phyloP scores from a whole-genome alignment of 2,797 vertebrate species.

The Sebastolobus alascanus region DNA sequence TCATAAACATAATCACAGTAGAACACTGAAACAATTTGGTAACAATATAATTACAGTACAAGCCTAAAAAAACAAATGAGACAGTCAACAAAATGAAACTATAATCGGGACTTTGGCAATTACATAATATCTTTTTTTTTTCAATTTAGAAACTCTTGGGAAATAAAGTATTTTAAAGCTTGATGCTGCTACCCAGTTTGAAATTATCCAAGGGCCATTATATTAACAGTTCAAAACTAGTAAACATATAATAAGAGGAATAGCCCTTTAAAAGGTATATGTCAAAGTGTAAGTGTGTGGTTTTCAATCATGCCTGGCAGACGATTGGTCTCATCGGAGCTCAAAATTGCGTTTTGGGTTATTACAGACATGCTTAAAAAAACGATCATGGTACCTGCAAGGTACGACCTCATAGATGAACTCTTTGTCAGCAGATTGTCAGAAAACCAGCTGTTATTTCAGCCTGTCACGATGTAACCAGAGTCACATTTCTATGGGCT shows the following conservation, averaged over 20 bases:
- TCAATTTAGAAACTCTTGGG: slow-evolving; percentile 61
- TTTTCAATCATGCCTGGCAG: slow-evolving; percentile 60
- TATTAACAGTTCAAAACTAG: slow-evolving; percentile 72
- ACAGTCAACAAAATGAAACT: slow-evolving; percentile 70
- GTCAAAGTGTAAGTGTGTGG: slow-evolving; percentile 61
- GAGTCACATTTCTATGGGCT: slow-evolving; percentile 6
- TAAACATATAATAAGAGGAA: slow-evolving; percentile 84
- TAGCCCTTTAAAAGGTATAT: slow-evolving; percentile 87
- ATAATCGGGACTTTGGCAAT: slow-evolving; percentile 86
- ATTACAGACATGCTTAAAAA: slow-evolving; percentile 60
- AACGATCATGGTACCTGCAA: slow-evolving; percentile 52
- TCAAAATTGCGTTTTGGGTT: slow-evolving; percentile 54
- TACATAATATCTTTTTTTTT: slow-evolving; percentile 64
- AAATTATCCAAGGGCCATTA: slow-evolving; percentile 78
- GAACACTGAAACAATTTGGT: slow-evolving; percentile 84
- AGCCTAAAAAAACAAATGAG: slow-evolving; percentile 75
- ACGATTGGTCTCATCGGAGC: slow-evolving; percentile 53
- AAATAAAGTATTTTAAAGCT: slow-evolving; percentile 80
- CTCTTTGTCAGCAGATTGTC: slow-evolving; percentile 56
- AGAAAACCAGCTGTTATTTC: slow-evolving; percentile 39
- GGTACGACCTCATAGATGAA: slow-evolving; percentile 34
- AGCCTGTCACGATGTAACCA: slow-evolving; percentile 13
- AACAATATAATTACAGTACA: slow-evolving; percentile 84
- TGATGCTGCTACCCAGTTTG: slow-evolving; percentile 81
- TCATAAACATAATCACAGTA: slow-evolving; percentile 81